These are phyloP conservation scores for Arrhamphus sclerolepis DNA, from an alignment of 2,797 vertebrate genomes.

Conservation along the genomic window DNA sequence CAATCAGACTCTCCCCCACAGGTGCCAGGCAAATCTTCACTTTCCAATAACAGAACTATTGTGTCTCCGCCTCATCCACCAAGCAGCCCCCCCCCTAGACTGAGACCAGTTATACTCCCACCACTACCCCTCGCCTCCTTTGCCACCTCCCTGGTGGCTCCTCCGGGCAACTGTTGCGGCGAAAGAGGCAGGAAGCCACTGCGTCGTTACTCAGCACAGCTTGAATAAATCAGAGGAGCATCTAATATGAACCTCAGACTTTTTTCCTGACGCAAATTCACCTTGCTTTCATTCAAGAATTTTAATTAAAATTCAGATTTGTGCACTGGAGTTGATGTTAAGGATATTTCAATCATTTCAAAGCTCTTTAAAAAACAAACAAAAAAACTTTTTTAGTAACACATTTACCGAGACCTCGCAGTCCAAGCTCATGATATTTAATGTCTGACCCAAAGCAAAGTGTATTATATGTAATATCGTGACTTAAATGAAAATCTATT, in stretches of 20 bases:
- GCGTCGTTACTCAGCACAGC: conserved; percentile 62
- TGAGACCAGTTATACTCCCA: conserved; percentile 13
- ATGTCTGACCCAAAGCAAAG: too few species aligned
- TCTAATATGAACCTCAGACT: not conserved
- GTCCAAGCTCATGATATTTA: too few species aligned
- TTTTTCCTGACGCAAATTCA: too few species aligned
- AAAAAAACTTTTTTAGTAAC: too few species aligned
- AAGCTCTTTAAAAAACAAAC: too few species aligned
- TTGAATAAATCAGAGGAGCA: conserved; percentile 43
- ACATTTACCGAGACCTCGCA: too few species aligned
- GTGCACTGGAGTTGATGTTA: too few species aligned
- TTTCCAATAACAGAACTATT: conserved; percentile 22
- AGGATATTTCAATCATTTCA: too few species aligned
- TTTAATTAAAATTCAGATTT: too few species aligned
- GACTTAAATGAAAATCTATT: too few species aligned
- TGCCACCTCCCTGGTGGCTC: conserved; percentile 24
- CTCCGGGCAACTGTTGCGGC: conserved; percentile 20
- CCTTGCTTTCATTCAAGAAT: not conserved
- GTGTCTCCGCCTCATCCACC: conserved; percentile 46
- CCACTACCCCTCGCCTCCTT: conserved; percentile 39
- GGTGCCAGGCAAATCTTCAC: conserved; percentile 12
- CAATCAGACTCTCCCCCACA: conserved; percentile 59
- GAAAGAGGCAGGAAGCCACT: conserved; percentile 34
- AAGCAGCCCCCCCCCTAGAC: conserved; percentile 22
- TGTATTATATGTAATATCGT: too few species aligned